Conservation (phyloP, 2,888 invertebrate genomes). For the Ctena decussata region DNA sequence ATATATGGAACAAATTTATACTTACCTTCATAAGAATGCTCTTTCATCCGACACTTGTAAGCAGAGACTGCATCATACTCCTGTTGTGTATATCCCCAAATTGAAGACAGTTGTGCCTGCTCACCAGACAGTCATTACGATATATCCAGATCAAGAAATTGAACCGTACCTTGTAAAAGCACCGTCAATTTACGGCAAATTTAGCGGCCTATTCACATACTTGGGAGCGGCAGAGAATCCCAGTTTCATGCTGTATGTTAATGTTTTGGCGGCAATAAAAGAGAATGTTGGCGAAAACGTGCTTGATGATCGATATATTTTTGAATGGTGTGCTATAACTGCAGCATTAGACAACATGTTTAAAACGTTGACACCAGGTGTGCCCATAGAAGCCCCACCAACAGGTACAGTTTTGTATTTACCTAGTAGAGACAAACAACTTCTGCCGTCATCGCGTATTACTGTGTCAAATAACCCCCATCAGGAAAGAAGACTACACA, state of each 20-base stretch:
- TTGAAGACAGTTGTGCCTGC: conserved; percentile 22
- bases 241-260: background rate
- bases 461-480: background rate
- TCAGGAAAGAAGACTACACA: background rate
- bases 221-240: conserved; percentile 40
- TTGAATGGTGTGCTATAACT: background rate
- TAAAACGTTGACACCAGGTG: background rate
- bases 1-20: conserved; percentile 24
- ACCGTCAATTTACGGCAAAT: conserved; percentile 48
- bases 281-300: background rate
- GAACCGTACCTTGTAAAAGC: conserved; percentile 53
- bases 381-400: background rate
- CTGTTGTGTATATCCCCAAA: conserved; percentile 46
- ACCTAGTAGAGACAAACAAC: background rate
- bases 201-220: conserved; percentile 41
- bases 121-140: conserved; percentile 21
- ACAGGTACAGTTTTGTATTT: background rate
- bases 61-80: conserved; percentile 19
- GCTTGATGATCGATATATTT: background rate
- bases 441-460: background rate
- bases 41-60: background rate
- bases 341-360: background rate
- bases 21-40: background rate
- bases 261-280: background rate
- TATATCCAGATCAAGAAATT: conserved; percentile 34